Conservation (phyloP, 2,797 vertebrate genomes). For the Cyprinella venusta region DNA sequence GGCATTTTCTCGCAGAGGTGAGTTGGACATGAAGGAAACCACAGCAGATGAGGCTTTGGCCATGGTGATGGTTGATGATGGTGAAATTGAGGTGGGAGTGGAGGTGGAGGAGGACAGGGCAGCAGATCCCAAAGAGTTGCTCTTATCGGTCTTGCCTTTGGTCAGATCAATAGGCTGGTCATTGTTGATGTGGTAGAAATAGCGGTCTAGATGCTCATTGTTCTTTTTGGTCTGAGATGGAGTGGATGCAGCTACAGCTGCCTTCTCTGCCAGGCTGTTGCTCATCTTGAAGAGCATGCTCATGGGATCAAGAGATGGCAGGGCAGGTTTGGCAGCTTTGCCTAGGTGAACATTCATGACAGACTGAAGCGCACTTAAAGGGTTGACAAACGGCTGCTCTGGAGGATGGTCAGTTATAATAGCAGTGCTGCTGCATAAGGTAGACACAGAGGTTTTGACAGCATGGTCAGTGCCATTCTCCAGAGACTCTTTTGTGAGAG, state of each 20-base stretch:
- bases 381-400: conserved; percentile 97
- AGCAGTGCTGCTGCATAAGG: conserved; percentile 90
- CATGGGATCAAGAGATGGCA: conserved; percentile 97
- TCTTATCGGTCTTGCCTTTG: conserved; percentile 95
- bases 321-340: conserved; percentile 95
- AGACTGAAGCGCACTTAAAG: conserved; percentile 95
- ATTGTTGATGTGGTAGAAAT: conserved; percentile 93
- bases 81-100: conserved; percentile 91
- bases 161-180: conserved; percentile 99
- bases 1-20: conserved; percentile 97
- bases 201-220: conserved; percentile 91
- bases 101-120: conserved; percentile 90
- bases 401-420: conserved; percentile 98
- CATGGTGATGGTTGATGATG: conserved; percentile 89
- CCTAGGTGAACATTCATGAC: conserved; percentile 99
- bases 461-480: conserved; percentile 88
- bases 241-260: conserved; percentile 89
- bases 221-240: conserved; percentile 93
- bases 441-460: conserved; percentile 76
- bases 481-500: conserved; percentile 78
- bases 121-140: conserved; percentile 88
- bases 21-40: conserved; percentile 96
- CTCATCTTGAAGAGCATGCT: conserved; percentile 99
- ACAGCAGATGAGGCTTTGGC: conserved; percentile 96
- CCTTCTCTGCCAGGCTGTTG: conserved; percentile 98